phyloP scores from a whole-genome alignment of 2,888 invertebrate genomes.

The Amblyjoppa proteus region DNA sequence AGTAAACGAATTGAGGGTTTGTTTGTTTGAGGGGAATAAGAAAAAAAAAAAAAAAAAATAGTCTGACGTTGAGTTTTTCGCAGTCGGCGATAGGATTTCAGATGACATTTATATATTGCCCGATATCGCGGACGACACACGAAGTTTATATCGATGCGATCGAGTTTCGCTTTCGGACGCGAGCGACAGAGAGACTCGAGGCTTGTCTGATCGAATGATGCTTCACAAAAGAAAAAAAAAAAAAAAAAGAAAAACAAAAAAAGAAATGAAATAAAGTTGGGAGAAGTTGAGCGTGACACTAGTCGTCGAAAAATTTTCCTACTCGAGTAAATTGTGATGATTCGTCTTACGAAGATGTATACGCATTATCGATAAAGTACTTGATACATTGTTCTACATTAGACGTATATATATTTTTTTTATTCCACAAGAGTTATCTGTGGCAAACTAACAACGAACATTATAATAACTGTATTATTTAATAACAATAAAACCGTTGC shows the following conservation, averaged over 20 bases:
- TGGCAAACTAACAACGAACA: too few relatives aligned
- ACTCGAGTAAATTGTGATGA: not conserved
- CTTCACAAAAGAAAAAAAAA: not conserved
- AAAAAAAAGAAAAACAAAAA: not conserved
- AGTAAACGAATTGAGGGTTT: not conserved
- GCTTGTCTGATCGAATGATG: conserved; percentile 53
- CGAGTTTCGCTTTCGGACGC: conserved; percentile 15
- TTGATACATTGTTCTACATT: too few relatives aligned
- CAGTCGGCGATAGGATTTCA: not conserved
- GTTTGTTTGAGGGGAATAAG: not conserved
- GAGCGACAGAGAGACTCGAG: not conserved
- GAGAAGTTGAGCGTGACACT: not conserved
- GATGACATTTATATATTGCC: conserved; percentile 22
- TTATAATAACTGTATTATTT: too few relatives aligned
- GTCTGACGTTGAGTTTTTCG: not conserved
- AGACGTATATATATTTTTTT: too few relatives aligned
- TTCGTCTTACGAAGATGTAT: too few relatives aligned
- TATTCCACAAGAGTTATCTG: too few relatives aligned
- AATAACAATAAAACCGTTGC: too few relatives aligned
- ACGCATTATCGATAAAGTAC: too few relatives aligned
- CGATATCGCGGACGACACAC: conserved; percentile 28
- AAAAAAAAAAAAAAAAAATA: not conserved
- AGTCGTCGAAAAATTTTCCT: not conserved
- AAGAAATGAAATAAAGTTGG: not conserved
- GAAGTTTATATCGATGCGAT: conserved; percentile 29